Conservation (phyloP, 2,113 vertebrate genomes). For the Perccottus glenii region DNA sequence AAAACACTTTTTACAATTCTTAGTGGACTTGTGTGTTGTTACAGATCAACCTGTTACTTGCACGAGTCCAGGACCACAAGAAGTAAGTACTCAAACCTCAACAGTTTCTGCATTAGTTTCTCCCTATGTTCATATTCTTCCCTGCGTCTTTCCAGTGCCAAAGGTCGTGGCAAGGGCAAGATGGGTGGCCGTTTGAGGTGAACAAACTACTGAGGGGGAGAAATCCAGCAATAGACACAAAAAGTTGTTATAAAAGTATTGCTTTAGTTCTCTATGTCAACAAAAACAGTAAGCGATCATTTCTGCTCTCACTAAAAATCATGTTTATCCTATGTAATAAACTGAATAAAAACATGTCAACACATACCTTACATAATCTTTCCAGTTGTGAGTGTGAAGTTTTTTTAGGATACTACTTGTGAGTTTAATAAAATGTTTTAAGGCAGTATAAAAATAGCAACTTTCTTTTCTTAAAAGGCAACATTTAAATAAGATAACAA, state of each 20-base stretch:
- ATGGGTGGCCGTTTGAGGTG: conserved; percentile 73
- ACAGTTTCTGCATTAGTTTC: neutral
- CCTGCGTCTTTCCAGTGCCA: conserved; percentile 61
- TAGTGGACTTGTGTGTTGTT: conserved; percentile 18
- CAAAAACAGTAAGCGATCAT: neutral
- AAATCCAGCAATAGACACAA: neutral
- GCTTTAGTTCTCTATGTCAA: conserved; percentile 30
- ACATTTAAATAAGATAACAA: no score
- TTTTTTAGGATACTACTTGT: no score
- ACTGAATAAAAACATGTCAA: conserved; percentile 55
- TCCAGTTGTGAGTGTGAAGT: neutral
- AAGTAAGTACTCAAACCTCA: conserved; percentile 53
- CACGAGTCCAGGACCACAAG: conserved; percentile 76
- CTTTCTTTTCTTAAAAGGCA: no score
- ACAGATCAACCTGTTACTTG: conserved; percentile 78
- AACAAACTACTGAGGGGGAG: conserved; percentile 31
- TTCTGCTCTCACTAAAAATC: neutral
- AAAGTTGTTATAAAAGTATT: conserved; percentile 9
- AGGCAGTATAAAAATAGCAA: no score
- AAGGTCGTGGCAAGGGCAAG: conserved; percentile 80
- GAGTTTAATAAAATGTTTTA: no score
- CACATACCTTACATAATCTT: neutral
- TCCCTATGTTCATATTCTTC: neutral
- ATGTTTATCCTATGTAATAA: conserved; percentile 27
- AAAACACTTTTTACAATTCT: neutral